These are phyloP conservation scores for Epinotia bilunana DNA, from an alignment of 2,888 invertebrate species.

Conservation along the genomic window DNA sequence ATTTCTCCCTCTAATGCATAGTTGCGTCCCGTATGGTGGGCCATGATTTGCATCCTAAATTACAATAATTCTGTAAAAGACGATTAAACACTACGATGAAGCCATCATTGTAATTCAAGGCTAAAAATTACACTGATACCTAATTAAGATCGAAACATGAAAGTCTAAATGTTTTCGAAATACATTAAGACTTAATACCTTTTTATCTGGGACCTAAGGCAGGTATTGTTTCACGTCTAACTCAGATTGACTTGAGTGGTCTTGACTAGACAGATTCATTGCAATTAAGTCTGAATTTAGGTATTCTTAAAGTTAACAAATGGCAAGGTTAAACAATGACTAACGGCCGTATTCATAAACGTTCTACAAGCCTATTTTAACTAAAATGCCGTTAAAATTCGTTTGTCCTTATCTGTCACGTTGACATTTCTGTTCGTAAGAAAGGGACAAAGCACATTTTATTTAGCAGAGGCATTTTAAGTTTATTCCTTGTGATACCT, in stretches of 20 bases:
- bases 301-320: conserved; percentile 3
- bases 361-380: too few species aligned
- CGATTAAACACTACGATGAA: not conserved
- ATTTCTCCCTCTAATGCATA: too few species aligned
- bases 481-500: too few species aligned
- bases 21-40: too few species aligned
- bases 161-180: not conserved
- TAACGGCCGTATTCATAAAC: too few species aligned
- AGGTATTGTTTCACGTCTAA: conserved; percentile 13
- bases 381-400: too few species aligned
- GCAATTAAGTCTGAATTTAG: conserved; percentile 10
- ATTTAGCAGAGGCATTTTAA: too few species aligned
- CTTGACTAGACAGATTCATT: conserved; percentile 20
- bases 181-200: not conserved
- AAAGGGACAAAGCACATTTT: too few species aligned
- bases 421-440: too few species aligned
- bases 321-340: not conserved
- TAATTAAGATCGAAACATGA: not conserved
- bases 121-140: conserved; percentile 2
- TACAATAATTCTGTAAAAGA: too few species aligned
- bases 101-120: not conserved
- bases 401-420: too few species aligned
- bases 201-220: not conserved
- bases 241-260: conserved; percentile 38
- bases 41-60: not conserved